phyloP scores from a whole-genome alignment of 2,888 invertebrate species.

The Homarus gammarus region DNA sequence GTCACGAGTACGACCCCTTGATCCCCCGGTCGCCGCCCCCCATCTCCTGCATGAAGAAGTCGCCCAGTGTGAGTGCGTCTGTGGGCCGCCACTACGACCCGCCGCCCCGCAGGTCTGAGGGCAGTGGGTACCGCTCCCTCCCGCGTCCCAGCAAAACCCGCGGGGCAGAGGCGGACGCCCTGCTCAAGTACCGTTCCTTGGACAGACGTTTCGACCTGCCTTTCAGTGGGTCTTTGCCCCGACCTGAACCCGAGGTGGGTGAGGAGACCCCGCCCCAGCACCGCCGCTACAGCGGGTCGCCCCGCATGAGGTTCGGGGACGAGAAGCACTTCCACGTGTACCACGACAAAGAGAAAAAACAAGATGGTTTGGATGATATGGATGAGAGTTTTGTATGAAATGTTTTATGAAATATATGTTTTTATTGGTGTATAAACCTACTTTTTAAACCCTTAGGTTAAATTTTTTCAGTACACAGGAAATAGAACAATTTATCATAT shows the following conservation, averaged over 20 bases:
- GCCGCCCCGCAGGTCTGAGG: conserved; percentile 28
- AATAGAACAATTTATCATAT: background rate
- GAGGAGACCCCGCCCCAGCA: conserved; percentile 36
- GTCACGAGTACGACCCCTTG: conserved; percentile 46
- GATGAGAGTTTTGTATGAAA: conserved; percentile 76
- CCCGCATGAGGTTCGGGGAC: conserved; percentile 67
- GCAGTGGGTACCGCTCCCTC: conserved; percentile 70
- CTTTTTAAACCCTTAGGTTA: background rate
- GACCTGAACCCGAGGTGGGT: conserved; percentile 52
- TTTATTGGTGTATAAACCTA: conserved; percentile 51
- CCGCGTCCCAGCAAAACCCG: conserved; percentile 65
- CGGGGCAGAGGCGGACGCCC: conserved; percentile 54
- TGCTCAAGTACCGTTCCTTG: conserved; percentile 69
- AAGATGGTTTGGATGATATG: conserved; percentile 64
- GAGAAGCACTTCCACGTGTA: conserved; percentile 75
- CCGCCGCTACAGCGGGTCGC: conserved; percentile 59
- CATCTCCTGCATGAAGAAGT: conserved; percentile 74
- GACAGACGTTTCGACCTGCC: conserved; percentile 74
- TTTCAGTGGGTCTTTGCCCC: conserved; percentile 72
- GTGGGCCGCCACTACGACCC: conserved; percentile 65
- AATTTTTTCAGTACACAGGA: background rate
- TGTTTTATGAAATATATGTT: conserved; percentile 70
- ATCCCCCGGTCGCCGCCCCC: conserved; percentile 45
- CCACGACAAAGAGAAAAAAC: conserved; percentile 71
- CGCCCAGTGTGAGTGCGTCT: conserved; percentile 67